Evolutionary conservation across 2,888 invertebrate species (phyloP), one percentile per base, ranked within the genome.

Genomic region (Nephrotoma guestfalica): DNA sequence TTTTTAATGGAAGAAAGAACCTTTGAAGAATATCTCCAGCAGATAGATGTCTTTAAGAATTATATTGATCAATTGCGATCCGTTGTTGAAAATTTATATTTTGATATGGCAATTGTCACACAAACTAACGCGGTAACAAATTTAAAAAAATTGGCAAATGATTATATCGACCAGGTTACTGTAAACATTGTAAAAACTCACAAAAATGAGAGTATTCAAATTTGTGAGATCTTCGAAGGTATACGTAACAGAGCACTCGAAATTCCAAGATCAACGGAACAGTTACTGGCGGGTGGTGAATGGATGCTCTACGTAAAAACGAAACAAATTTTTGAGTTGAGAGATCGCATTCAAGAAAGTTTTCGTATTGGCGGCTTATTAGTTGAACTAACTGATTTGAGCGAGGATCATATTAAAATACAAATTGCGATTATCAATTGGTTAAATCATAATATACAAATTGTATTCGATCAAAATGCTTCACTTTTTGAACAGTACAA

Each of bases 381-480:
- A 6, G 93, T 97, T 88, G 96, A 97, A 89, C 94, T 96, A 90
- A 96, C 96, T 6, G 93, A 94, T 86, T 93, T 98, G 88, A 93
- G 94, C 5, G 92, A 93, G 41, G 95, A 96, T 85, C 97, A 98
- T 89, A 94, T 97, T 83, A 93, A 94, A 86, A 92, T 97, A 2
- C 97, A 97, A 89, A 94, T 96, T n/a, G 93, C 92, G 83, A 96
- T 97, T 0, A 94, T 98, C 0, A 95, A 95, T 88, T 98, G 98
- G 97, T 92, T 97, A 0, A 93, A 93, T 87, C 93, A 93, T 87
- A 93, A 95, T 51, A 97, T 98, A 86, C 95, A 95, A 89, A 95
- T 96, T 0, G 94, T 97, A 87, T 95, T 98, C 89, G 96, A 97
- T 45, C 93, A 93, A 89, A 97, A 97, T 90, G 95, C 96, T 86